These are phyloP conservation scores for Cremastinae sp. DNA, from an alignment of 2,888 invertebrate genomes.

Conservation along the genomic window DNA sequence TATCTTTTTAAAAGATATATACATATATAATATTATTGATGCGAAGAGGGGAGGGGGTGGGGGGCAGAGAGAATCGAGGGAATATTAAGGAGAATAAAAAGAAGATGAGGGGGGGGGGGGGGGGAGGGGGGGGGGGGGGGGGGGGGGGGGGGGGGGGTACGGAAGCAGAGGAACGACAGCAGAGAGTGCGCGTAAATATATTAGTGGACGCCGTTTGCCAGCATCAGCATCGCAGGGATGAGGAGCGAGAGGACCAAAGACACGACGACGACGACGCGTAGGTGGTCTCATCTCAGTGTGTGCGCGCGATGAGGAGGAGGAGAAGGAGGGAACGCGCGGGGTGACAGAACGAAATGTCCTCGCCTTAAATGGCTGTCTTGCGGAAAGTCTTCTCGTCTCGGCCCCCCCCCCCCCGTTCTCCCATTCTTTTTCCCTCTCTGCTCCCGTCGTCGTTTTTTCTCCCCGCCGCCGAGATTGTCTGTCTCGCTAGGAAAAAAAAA, in stretches of 20 bases:
- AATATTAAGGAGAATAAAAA: constrained; percentile 14
- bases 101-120: constrained; percentile 21
- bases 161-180: constrained; percentile 52
- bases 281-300: constrained; percentile 75
- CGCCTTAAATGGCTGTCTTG: constrained; percentile 78
- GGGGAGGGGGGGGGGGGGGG: constrained; percentile 41
- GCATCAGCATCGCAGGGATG: constrained; percentile 72
- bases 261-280: constrained; percentile 75
- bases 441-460: constrained; percentile 31
- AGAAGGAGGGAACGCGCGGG: constrained; percentile 74
- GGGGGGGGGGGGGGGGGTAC: constrained; percentile 42
- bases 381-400: constrained; percentile 64
- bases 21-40: no score
- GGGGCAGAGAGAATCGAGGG: constrained; percentile 41
- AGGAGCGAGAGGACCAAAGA: constrained; percentile 64
- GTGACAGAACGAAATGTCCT: constrained; percentile 79
- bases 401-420: no score
- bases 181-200: no score
- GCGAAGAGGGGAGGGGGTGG: no score
- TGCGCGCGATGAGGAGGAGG: no score
- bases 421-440: no score
- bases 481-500: no score
- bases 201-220: no score
- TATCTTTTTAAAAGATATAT: no score
- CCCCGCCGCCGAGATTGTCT: no score